Base-by-base conservation (phyloP, 1,140 invertebrate species). In the Caenorhabditis tropicalis region DNA sequence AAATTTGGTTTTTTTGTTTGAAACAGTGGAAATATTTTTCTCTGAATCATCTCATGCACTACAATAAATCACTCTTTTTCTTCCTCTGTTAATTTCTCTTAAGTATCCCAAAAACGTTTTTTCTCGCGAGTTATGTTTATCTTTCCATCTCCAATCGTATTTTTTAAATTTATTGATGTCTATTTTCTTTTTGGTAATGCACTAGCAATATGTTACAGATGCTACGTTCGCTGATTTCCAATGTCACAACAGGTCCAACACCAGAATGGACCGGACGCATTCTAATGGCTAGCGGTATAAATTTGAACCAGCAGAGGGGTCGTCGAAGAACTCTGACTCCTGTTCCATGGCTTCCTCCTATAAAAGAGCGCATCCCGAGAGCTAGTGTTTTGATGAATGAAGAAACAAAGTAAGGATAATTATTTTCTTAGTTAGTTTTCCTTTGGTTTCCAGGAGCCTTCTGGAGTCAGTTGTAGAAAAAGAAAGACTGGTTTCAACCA, bases 251-350 rank as follows among this genome's bases (percentile, higher is more conserved):
- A 9, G 36, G 65, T 24, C 36, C 65, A 19, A 46, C 65, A 10
- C 9, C n/a, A 24, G 65, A 74, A 24, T 74, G 36, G 36, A 36
- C 65, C 33, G 36, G 65, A 2, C 12, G 65, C 21, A 43, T 74
- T 74, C n/a, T 74, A 10, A n/a, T 43, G 36, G 33, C 65, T 6
- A 33, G 12, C 21, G 24, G 65, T 74, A n/a, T 33, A 1, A 39
- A 74, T 16, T 31, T 83, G 12, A 83, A 21, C 79, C 83, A 84
- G 51, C 65, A 56, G 27, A 65, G 83, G 53, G 85, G 85, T n/a
- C 81, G 85, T 16, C 29, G 85, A 79, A 84, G 85, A 48, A 83
- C 85, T 39, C 36, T 86, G 27, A 86, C 85, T 15, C 82, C 70
- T 19, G 81, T 70, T 43, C 85, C 85, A 53, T 86, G 85, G 85